A percentile compares a stretch with the other conserved stretches of the same genome.
Evolutionary conservation across 2,888 invertebrate species (phyloP).

Genomic region (Rotaria macrura): DNA sequence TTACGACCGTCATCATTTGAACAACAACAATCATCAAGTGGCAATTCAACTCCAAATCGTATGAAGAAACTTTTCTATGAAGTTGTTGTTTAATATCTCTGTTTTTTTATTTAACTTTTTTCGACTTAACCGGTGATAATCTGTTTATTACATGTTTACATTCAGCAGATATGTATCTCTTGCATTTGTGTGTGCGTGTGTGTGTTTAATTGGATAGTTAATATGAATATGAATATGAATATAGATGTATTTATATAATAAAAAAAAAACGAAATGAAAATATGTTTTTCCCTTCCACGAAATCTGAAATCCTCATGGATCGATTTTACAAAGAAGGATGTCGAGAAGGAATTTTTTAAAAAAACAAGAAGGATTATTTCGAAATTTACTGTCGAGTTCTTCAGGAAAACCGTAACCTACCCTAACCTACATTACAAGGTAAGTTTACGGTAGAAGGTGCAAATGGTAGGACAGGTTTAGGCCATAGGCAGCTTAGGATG

Average conservation of each 20-base stretch:
- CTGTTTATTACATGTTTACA: neutral
- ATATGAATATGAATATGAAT: too few relatives aligned
- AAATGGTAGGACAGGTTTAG: too few relatives aligned
- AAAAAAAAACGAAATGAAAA: neutral
- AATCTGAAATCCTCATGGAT: neutral
- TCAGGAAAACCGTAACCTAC: too few relatives aligned
- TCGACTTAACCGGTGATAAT: slow-evolving; percentile 3
- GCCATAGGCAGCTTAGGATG: too few relatives aligned
- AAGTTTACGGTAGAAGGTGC: too few relatives aligned
- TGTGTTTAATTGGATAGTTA: too few relatives aligned
- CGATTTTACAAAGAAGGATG: neutral
- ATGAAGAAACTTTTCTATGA: slow-evolving; percentile 18
- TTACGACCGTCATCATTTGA: neutral
- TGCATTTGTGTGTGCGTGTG: neutral
- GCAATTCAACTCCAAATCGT: neutral
- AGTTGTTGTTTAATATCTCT: neutral
- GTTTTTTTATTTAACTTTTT: neutral
- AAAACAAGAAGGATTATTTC: too few relatives aligned
- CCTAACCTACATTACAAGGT: too few relatives aligned
- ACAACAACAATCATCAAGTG: neutral
- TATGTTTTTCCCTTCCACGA: neutral
- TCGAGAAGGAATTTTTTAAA: too few relatives aligned
- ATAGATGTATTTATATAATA: neutral
- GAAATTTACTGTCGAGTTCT: too few relatives aligned
- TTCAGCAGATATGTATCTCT: neutral